These are phyloP conservation scores for Germaria angustata DNA, from an alignment of 2,888 invertebrate genomes.

Conservation along the genomic window DNA sequence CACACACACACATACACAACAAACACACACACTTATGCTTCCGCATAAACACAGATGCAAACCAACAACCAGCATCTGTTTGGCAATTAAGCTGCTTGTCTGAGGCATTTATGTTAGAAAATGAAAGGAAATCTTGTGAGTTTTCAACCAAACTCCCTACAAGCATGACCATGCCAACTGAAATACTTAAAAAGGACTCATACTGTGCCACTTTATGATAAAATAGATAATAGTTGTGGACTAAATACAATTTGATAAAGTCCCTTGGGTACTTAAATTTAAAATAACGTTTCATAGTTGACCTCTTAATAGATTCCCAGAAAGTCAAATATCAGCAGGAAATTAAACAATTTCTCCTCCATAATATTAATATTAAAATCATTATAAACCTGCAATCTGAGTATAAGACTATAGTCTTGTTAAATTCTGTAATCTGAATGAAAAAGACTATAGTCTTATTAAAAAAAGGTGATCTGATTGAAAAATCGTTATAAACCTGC, in stretches of 20 bases:
- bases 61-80: conserved; percentile 7
- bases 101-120: conserved; percentile 33
- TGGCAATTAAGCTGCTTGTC: conserved; percentile 49
- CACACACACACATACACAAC: not conserved
- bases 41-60: not conserved
- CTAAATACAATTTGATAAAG: not conserved
- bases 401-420: too few relatives aligned
- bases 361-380: too few relatives aligned
- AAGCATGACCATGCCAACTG: conserved; percentile 1
- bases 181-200: conserved; percentile 3
- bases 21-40: not conserved
- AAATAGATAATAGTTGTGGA: not conserved
- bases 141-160: not conserved
- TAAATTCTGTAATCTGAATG: too few relatives aligned
- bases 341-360: too few relatives aligned
- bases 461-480: too few relatives aligned
- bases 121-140: conserved; percentile 21
- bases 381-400: too few relatives aligned
- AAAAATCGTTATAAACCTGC: too few relatives aligned
- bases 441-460: too few relatives aligned
- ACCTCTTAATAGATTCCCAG: too few relatives aligned
- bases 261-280: not conserved
- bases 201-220: not conserved
- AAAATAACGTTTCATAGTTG: not conserved
- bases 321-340: too few relatives aligned